Base-by-base conservation (phyloP, 2,888 invertebrate species). In the Uropetala carovei region DNA sequence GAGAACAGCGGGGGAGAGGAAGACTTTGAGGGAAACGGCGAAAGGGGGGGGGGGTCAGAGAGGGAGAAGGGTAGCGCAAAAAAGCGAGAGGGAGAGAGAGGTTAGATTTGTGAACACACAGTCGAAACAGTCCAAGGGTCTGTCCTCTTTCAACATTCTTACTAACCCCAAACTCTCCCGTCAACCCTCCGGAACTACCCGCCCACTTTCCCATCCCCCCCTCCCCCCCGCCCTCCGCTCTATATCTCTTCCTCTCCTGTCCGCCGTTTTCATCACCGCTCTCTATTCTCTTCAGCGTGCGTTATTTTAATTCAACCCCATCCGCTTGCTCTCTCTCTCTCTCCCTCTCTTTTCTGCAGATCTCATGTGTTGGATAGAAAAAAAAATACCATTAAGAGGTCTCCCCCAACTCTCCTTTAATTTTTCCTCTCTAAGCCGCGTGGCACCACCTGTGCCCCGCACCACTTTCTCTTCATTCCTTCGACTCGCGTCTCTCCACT, bases 1-100 rank as follows among this genome's bases (percentile, higher is more conserved):
- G 82, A 43, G 82, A 82, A 82, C 82, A 82, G 14, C 82, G 13
- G 82, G 82, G 83, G 83, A 57, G 83, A 57, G 83, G 56, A 9
- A n/a, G 16, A 43, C 43, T n/a, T n/a, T 11, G 16, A 30, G 75
- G 4, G 75, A 27, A 16, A 18, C n/a, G 75, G 75, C 11, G 18
- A 10, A 75, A 27, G 75, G 27, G 27, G 75, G n/a, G n/a, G 11
- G 11, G 75, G n/a, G 75, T 11, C 75, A 5, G 75, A 11, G n/a
- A 11, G 75, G 9, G 75, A n/a, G 75, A 57, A 11, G 56, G n/a
- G 56, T 16, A 18, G 83, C 30, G 5, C 43, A 5, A 5, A 43
- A 43, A 43, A 43, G 5, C 1, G 43, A 1, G 43, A 43, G 43
- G 5, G 59, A 2, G 30, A 22, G 27, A 86, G 86, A 16, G 59